phyloP scores from a whole-genome alignment of 2,888 invertebrate genomes.

The Flexamia atlantica region DNA sequence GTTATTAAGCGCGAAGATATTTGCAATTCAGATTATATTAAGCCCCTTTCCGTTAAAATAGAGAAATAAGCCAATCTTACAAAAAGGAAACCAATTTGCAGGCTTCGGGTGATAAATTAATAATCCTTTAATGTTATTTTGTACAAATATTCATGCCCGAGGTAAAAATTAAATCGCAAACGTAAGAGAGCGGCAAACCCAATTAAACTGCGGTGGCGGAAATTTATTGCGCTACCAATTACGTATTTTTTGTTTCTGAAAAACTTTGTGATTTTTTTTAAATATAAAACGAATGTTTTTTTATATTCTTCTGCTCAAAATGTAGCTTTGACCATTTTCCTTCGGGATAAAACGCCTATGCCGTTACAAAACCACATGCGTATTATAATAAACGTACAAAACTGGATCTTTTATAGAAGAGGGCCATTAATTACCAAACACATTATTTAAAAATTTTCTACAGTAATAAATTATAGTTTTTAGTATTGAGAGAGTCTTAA shows the following conservation, averaged over 20 bases:
- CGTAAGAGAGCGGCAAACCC: constrained; percentile 51
- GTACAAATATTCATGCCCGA: constrained; percentile 42
- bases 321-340: too few relatives aligned
- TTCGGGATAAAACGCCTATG: too few relatives aligned
- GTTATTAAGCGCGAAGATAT: neutral
- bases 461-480: too few relatives aligned
- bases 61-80: constrained; percentile 36
- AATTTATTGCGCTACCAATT: constrained; percentile 1
- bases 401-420: too few relatives aligned
- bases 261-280: too few relatives aligned
- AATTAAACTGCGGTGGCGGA: constrained; percentile 33
- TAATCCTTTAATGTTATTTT: constrained; percentile 27
- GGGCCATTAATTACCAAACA: too few relatives aligned
- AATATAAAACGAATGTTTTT: too few relatives aligned
- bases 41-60: constrained; percentile 33
- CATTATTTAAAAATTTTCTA: too few relatives aligned
- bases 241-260: neutral
- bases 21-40: constrained; percentile 40
- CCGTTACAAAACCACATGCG: too few relatives aligned
- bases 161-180: constrained; percentile 52
- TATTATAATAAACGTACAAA: too few relatives aligned
- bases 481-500: too few relatives aligned
- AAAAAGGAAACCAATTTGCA: constrained; percentile 36
- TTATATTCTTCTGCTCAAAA: too few relatives aligned
- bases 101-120: constrained; percentile 29